A percentile compares a stretch with the other conserved stretches of the same genome.
Evolutionary conservation across 2,113 vertebrate species (phyloP).

Genomic region (Gobius niger): DNA sequence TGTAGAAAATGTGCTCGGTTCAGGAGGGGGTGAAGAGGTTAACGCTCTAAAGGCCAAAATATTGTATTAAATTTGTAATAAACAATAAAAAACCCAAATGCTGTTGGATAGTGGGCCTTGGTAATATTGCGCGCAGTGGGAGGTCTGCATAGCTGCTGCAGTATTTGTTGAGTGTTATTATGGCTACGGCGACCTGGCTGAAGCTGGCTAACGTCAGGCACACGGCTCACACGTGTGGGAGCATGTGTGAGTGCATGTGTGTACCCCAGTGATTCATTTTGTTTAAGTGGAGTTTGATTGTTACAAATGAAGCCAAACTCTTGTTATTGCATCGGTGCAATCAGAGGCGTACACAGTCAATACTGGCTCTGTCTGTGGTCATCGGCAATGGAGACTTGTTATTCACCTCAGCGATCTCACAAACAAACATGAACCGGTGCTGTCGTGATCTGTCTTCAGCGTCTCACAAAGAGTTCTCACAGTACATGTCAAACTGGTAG

Average conservation of each 20-base stretch:
- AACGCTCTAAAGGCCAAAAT: neutral
- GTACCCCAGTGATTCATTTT: constrained; percentile 66
- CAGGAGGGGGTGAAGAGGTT: too few relatives aligned
- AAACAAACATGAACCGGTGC: constrained; percentile 48
- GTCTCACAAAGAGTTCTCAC: constrained; percentile 4
- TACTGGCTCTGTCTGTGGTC: constrained; percentile 25
- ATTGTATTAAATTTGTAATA: neutral
- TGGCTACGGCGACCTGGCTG: constrained; percentile 44
- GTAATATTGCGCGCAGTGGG: constrained; percentile 49
- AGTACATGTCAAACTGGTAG: neutral
- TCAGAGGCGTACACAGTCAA: constrained; percentile 26
- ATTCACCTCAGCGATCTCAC: constrained; percentile 16
- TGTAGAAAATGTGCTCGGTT: too few relatives aligned
- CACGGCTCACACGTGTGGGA: constrained; percentile 15
- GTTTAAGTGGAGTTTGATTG: constrained; percentile 75
- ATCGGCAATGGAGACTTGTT: constrained; percentile 33
- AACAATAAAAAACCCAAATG: neutral
- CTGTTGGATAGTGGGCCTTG: neutral
- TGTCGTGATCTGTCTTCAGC: constrained; percentile 37
- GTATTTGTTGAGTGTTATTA: constrained; percentile 57
- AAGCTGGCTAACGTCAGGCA: constrained; percentile 56
- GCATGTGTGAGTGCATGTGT: constrained; percentile 11
- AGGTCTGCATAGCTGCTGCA: constrained; percentile 54
- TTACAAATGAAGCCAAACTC: constrained; percentile 73
- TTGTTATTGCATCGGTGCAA: constrained; percentile 54